phyloP scores from a whole-genome alignment of 1,140 invertebrate species.

The Penaeus japonicus region DNA sequence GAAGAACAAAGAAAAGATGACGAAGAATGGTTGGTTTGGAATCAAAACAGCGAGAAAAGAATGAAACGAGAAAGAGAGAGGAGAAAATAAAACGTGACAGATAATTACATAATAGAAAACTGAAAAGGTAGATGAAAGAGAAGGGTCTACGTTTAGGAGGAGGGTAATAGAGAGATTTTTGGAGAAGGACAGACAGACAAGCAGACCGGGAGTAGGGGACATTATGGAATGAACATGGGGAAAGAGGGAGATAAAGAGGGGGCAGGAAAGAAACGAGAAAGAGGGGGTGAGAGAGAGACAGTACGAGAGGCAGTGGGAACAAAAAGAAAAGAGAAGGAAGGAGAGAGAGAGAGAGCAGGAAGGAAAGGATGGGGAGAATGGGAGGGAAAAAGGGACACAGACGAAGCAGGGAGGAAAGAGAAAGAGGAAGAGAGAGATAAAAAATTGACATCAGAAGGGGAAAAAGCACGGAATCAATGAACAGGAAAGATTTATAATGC shows the following conservation, averaged over 20 bases:
- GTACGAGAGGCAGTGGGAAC: not conserved
- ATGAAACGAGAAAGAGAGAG: not conserved
- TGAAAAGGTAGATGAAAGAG: too few species aligned
- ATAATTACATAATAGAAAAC: not conserved
- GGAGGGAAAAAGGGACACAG: not conserved
- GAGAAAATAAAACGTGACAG: not conserved
- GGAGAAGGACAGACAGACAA: not conserved
- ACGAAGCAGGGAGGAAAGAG: not conserved
- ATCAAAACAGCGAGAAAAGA: not conserved
- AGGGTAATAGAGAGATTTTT: not conserved
- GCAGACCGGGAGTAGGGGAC: too few species aligned
- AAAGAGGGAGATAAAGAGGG: not conserved
- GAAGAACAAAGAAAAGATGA: not conserved
- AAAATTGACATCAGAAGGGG: not conserved
- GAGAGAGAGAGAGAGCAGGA: not conserved
- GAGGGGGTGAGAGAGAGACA: not conserved
- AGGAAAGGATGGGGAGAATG: not conserved
- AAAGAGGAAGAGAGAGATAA: not conserved
- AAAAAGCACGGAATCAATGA: not conserved
- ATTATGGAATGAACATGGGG: too few species aligned
- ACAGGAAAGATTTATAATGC: too few species aligned
- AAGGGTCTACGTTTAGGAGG: not conserved
- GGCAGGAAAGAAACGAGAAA: not conserved
- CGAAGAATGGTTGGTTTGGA: not conserved
- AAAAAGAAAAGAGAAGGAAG: not conserved